Conservation (phyloP, 2,113 vertebrate genomes). For the Istiophorus platypterus region DNA sequence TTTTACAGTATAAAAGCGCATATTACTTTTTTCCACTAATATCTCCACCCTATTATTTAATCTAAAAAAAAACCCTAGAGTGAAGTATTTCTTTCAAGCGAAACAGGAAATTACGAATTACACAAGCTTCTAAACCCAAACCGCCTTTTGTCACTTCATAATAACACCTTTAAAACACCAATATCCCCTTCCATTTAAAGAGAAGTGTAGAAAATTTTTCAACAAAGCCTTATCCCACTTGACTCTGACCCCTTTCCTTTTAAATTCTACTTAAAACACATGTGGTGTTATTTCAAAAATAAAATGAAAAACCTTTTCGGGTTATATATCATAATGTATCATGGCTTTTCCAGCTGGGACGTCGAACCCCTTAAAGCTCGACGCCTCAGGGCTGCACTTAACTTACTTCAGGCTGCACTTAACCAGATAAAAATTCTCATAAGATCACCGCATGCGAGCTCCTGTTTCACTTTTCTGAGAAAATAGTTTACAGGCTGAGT, state of each 20-base stretch:
- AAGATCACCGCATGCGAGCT: constrained; percentile 29
- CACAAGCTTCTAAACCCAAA: not conserved
- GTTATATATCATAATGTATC: constrained; percentile 9
- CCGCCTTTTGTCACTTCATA: not conserved
- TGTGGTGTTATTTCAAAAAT: constrained; percentile 20
- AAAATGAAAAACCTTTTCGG: not conserved
- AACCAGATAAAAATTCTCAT: constrained; percentile 17
- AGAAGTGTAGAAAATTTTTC: not conserved
- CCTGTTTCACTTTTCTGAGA: constrained; percentile 56
- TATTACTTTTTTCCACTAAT: not conserved
- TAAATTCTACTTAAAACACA: not conserved
- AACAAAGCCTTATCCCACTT: not conserved
- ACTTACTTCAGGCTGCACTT: constrained; percentile 8
- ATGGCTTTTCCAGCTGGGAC: constrained; percentile 39
- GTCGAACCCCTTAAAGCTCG: constrained; percentile 28
- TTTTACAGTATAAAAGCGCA: too few relatives aligned
- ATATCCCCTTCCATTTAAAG: not conserved
- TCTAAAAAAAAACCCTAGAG: not conserved
- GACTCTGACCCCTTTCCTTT: not conserved
- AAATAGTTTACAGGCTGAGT: constrained; percentile 42
- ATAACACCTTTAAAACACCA: not conserved
- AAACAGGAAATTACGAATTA: constrained; percentile 2
- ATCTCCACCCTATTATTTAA: not conserved
- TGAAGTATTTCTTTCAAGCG: not conserved
- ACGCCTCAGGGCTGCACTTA: constrained; percentile 24